Conservation (phyloP, 2,113 vertebrate species). For the Pluvianellus socialis region DNA sequence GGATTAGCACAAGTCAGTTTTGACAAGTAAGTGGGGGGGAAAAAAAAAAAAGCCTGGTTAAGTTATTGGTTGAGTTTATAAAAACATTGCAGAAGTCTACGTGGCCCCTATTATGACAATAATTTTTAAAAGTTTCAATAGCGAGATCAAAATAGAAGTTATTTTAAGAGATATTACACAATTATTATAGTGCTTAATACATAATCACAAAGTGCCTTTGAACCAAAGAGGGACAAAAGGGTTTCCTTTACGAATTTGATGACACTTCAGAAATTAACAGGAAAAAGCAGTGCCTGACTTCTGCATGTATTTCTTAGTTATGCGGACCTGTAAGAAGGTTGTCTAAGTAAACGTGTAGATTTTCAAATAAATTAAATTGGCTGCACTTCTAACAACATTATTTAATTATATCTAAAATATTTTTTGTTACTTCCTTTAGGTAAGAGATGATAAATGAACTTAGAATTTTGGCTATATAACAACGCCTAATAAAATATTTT, state of each 20-base stretch:
- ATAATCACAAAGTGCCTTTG: too few relatives aligned
- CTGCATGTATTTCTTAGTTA: background rate
- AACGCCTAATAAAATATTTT: background rate
- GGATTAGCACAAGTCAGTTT: slow-evolving; percentile 88
- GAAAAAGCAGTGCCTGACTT: background rate
- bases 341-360: background rate
- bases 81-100: background rate
- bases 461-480: background rate
- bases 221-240: background rate
- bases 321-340: background rate
- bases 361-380: background rate
- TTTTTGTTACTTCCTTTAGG: background rate
- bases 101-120: background rate
- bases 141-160: too few relatives aligned
- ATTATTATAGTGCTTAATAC: too few relatives aligned
- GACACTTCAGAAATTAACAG: background rate
- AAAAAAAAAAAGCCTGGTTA: background rate
- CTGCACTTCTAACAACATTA: background rate
- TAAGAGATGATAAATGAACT: background rate
- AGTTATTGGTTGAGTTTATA: background rate
- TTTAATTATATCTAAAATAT: background rate
- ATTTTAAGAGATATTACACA: too few relatives aligned
- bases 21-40: slow-evolving; percentile 82
- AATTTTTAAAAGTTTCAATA: background rate
- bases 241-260: background rate